Percentiles rank a stretch among this genome's conserved stretches.
Evolutionary conservation across 2,888 invertebrate species (phyloP).

Genomic region (Polydrusus cervinus): DNA sequence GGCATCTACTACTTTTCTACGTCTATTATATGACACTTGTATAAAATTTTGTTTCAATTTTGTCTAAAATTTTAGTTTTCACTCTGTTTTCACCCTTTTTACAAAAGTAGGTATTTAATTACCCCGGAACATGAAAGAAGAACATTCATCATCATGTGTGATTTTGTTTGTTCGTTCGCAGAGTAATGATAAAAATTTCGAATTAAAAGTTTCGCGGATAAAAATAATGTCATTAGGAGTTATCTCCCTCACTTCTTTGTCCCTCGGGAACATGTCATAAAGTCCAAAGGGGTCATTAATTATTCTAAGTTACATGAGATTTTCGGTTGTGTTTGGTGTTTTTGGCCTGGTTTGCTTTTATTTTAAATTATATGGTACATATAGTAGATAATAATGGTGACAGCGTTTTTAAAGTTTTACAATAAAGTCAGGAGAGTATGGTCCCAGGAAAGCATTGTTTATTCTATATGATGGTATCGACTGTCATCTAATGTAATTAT

Average conservation of each 20-base stretch:
- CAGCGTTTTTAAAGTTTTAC: too few relatives aligned
- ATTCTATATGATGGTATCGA: too few relatives aligned
- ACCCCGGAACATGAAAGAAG: constrained; percentile 44
- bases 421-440: too few relatives aligned
- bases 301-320: constrained; percentile 60
- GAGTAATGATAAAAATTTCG: constrained; percentile 48
- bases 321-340: constrained; percentile 45
- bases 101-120: constrained; percentile 44
- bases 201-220: constrained; percentile 51
- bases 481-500: too few relatives aligned
- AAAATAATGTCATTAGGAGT: constrained; percentile 52
- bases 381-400: not conserved
- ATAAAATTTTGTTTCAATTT: too few relatives aligned
- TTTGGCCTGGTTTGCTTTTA: constrained; percentile 3
- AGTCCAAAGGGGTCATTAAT: constrained; percentile 54
- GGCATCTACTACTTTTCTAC: too few relatives aligned
- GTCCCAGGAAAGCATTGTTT: too few relatives aligned
- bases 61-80: not conserved
- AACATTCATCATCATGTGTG: constrained; percentile 50
- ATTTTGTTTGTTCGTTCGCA: constrained; percentile 30
- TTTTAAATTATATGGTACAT: constrained; percentile 6
- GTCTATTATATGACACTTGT: too few relatives aligned
- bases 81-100: constrained; percentile 21
- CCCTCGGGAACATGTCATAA: constrained; percentile 45
- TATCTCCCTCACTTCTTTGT: constrained; percentile 48